Evolutionary conservation across 2,888 invertebrate genomes (phyloP), one percentile per base, ranked within the genome.

Genomic region (Dichetophora obliterata): DNA sequence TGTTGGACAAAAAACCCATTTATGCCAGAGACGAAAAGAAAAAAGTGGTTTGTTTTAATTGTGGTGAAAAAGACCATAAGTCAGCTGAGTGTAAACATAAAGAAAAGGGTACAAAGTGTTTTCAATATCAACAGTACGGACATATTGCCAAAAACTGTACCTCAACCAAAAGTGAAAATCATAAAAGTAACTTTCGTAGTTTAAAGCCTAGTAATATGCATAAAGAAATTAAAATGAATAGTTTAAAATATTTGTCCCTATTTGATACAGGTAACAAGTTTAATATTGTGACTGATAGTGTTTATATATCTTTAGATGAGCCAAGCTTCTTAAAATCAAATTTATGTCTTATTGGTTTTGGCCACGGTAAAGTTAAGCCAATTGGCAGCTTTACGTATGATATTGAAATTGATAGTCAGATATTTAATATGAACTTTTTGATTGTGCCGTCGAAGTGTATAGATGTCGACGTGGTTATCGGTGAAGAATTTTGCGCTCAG

Each of bases 251-350:
- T n/a, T n/a, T n/a, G n/a, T n/a, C n/a, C n/a, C n/a, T 27, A 43
- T 6, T 19, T 34, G 66, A 16, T n/a, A 72, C 31, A 27, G 65
- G 43, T 37, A 70, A 61, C 52, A 6, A n/a, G n/a, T n/a, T n/a
- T n/a, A n/a, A n/a, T n/a, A n/a, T n/a, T n/a, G n/a, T n/a, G n/a
- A n/a, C n/a, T 34, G 31, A 75, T 76, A 54, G 77, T 66, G 4
- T 34, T 37, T 11, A 73, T 75, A 24, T 78, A 71, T 43, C 77
- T 78, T 37, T 34, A 73, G 8, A 73, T 75, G 59, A 69, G 75
- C 50, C 37, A 76, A 48, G 71, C 14, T 14, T 34, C 11, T n/a
- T 77, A 24, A 70, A 68, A 66, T 48, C 73, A 22, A 61, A 59
- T n/a, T n/a, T n/a, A n/a, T n/a, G n/a, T n/a, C n/a, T 24, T 34